These are phyloP conservation scores for Triplophysa rosa DNA, from an alignment of 2,113 vertebrate genomes.

Conservation along the genomic window DNA sequence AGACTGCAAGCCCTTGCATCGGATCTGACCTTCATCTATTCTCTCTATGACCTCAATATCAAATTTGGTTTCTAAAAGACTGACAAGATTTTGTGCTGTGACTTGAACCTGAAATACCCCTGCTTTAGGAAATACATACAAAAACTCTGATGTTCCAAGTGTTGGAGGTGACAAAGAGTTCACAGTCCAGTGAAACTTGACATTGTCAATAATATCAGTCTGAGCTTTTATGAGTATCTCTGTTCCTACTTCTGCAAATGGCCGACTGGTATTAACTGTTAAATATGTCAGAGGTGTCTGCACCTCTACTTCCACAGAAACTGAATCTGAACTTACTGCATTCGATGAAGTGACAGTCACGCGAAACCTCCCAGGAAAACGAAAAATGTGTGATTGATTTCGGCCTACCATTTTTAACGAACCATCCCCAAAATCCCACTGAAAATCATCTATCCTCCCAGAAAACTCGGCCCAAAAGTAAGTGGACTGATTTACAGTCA, in stretches of 20 bases:
- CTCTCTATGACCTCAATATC: constrained; percentile 68
- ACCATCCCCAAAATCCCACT: constrained; percentile 78
- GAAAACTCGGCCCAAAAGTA: constrained; percentile 64
- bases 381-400: constrained; percentile 68
- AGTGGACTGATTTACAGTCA: constrained; percentile 59
- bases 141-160: constrained; percentile 60
- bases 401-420: constrained; percentile 47
- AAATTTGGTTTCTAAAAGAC: constrained; percentile 58
- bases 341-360: constrained; percentile 68
- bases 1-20: constrained; percentile 55
- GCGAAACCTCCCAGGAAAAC: constrained; percentile 61
- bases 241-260: constrained; percentile 61
- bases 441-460: constrained; percentile 62
- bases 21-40: constrained; percentile 66
- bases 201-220: constrained; percentile 58
- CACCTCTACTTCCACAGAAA: constrained; percentile 58
- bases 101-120: constrained; percentile 68
- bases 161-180: constrained; percentile 48
- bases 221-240: constrained; percentile 62
- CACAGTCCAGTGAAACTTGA: constrained; percentile 70
- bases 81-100: constrained; percentile 64
- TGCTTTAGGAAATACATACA: constrained; percentile 63
- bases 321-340: constrained; percentile 63
- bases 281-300: constrained; percentile 63
- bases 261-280: constrained; percentile 56